Evolutionary conservation across 2,113 vertebrate species (phyloP).

Genomic region (Spilogale gracilis): DNA sequence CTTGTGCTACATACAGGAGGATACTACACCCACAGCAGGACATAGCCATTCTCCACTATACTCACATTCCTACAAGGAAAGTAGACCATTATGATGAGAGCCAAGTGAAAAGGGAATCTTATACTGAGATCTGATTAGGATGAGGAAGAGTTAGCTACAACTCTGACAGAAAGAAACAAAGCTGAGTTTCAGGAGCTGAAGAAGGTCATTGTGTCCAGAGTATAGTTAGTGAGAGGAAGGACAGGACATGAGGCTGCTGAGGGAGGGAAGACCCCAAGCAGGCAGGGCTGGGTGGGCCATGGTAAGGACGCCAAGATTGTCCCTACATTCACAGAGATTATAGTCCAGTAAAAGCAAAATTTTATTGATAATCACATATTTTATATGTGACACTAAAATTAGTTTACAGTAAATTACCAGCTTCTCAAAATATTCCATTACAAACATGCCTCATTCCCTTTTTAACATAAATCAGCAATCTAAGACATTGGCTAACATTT

Average conservation of each 20-base stretch:
- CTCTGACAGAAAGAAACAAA: not conserved
- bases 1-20: not conserved
- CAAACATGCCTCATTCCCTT: not conserved
- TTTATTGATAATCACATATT: not conserved
- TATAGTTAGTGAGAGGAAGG: not conserved
- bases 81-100: not conserved
- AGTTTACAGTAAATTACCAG: not conserved
- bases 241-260: not conserved
- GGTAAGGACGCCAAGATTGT: fast-evolving
- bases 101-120: not conserved
- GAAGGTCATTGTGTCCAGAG: not conserved
- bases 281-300: not conserved
- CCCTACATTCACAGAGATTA: not conserved
- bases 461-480: not conserved
- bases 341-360: not conserved
- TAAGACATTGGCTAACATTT: not conserved
- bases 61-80: not conserved
- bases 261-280: fast-evolving
- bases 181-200: not conserved
- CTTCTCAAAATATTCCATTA: not conserved
- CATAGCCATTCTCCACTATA: not conserved
- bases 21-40: not conserved
- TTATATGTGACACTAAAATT: not conserved
- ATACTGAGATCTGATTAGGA: not conserved
- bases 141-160: not conserved